These are phyloP conservation scores for Rhinogobio ventralis DNA, from an alignment of 2,797 vertebrate genomes.

Conservation along the genomic window DNA sequence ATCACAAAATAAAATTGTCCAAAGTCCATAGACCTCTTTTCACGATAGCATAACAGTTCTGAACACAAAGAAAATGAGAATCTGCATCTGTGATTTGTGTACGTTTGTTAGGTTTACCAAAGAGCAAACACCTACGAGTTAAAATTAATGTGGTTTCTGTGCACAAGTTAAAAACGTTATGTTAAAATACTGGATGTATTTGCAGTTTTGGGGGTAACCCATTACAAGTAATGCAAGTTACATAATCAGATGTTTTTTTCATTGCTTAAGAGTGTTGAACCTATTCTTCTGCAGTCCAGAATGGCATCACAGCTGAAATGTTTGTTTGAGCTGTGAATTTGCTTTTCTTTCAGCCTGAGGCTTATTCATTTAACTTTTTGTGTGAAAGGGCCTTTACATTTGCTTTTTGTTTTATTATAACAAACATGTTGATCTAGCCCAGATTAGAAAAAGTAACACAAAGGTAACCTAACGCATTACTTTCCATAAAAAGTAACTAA, in stretches of 20 bases:
- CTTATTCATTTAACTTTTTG: not conserved
- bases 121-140: not conserved
- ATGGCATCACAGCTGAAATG: not conserved
- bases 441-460: not conserved
- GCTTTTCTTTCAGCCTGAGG: not conserved
- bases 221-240: not conserved
- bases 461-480: not conserved
- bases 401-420: not conserved
- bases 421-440: not conserved
- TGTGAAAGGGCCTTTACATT: not conserved
- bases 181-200: not conserved
- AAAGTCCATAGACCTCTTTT: conserved; percentile 4
- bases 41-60: not conserved
- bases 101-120: not conserved
- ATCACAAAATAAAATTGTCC: conserved; percentile 48
- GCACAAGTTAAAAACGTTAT: not conserved
- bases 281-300: not conserved
- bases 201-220: not conserved
- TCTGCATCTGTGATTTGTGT: not conserved
- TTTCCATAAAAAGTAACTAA: not conserved
- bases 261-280: not conserved
- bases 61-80: not conserved
- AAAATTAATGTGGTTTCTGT: not conserved
- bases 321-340: not conserved
- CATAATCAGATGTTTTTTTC: no score